Evolutionary conservation across 1,140 invertebrate genomes (phyloP).

Genomic region (Chironomus tepperi): DNA sequence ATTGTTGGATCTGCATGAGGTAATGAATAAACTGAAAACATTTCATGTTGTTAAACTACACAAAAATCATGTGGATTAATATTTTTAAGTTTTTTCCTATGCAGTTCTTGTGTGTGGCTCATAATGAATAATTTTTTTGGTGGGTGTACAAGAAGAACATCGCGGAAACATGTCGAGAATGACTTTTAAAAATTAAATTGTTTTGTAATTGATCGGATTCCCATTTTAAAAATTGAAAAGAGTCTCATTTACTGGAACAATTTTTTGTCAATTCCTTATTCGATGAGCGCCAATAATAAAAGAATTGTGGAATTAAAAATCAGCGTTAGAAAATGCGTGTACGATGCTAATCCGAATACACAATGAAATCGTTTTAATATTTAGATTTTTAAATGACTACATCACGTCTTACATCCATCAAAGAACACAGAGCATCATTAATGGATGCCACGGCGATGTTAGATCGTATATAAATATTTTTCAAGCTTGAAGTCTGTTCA

Average conservation of each 20-base stretch:
- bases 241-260: not conserved
- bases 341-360: too few relatives aligned
- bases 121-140: not conserved
- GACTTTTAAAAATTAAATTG: not conserved
- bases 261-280: too few relatives aligned
- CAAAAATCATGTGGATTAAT: too few relatives aligned
- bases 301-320: too few relatives aligned
- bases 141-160: constrained; percentile 7
- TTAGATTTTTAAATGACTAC: not conserved
- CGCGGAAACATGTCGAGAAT: constrained; percentile 5
- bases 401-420: not conserved
- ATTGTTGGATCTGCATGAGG: not conserved
- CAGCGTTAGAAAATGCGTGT: too few relatives aligned
- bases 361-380: not conserved
- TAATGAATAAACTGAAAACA: not conserved
- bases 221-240: not conserved
- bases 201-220: not conserved
- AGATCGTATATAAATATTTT: too few relatives aligned
- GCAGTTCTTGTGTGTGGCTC: not conserved
- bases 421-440: not conserved
- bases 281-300: too few relatives aligned
- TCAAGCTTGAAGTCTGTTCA: too few relatives aligned
- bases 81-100: not conserved
- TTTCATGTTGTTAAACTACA: not conserved
- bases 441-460: too few relatives aligned